Percentiles rank a stretch among this genome's conserved stretches.
Evolutionary conservation across 2,888 invertebrate genomes (phyloP).

Genomic region (Abrostola triplasia): DNA sequence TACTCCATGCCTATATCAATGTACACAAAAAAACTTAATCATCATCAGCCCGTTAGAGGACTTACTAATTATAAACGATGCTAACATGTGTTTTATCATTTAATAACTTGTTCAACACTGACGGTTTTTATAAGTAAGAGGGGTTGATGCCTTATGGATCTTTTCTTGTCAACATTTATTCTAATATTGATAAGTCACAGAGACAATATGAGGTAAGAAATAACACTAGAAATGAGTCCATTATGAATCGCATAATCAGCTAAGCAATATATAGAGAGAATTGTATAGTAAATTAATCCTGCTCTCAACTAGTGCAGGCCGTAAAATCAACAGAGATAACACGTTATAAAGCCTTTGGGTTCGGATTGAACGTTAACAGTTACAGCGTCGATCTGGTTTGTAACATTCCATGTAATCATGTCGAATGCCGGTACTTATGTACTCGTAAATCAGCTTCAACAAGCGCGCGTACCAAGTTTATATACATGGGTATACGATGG

Average conservation of each 20-base stretch:
- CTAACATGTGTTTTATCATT: too few relatives aligned
- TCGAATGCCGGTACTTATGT: slow-evolving; percentile 36
- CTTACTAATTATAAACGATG: too few relatives aligned
- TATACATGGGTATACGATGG: slow-evolving; percentile 13
- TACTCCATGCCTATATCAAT: too few relatives aligned
- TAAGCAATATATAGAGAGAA: slow-evolving; percentile 42
- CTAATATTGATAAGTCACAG: too few relatives aligned
- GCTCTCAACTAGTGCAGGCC: slow-evolving; percentile 47
- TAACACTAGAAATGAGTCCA: too few relatives aligned
- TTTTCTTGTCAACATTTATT: too few relatives aligned
- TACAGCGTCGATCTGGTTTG: slow-evolving; percentile 49
- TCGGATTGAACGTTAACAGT: slow-evolving; percentile 54
- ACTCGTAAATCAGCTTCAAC: slow-evolving; percentile 45
- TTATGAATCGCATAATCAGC: slow-evolving; percentile 20
- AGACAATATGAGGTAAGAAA: too few relatives aligned
- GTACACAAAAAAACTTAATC: too few relatives aligned
- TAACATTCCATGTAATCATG: slow-evolving; percentile 46
- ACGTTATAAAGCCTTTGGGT: slow-evolving; percentile 45
- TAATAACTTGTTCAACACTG: too few relatives aligned
- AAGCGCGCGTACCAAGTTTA: slow-evolving; percentile 22
- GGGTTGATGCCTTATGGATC: too few relatives aligned
- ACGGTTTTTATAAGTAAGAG: too few relatives aligned
- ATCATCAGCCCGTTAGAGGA: too few relatives aligned
- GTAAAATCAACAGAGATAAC: slow-evolving; percentile 50
- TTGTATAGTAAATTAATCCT: slow-evolving; percentile 41